These are phyloP conservation scores for Beaufortia kweichowensis DNA, from an alignment of 2,113 vertebrate species.

Conservation along the genomic window DNA sequence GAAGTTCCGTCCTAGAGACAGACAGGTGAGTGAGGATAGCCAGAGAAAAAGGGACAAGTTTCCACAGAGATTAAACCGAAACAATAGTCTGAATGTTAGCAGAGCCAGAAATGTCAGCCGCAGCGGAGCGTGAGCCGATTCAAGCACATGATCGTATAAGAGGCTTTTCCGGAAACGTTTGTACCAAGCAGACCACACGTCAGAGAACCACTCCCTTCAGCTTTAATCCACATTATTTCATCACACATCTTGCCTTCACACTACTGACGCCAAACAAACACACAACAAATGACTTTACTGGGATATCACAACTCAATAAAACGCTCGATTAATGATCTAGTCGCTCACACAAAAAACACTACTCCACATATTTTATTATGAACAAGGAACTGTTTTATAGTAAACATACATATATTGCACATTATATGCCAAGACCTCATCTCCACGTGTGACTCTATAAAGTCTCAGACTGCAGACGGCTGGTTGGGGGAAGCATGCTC, in stretches of 20 bases:
- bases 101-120: neutral
- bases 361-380: neutral
- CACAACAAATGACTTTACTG: neutral
- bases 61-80: slow-evolving; percentile 23
- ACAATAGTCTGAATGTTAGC: slow-evolving; percentile 19
- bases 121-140: slow-evolving; percentile 10
- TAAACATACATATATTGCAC: neutral
- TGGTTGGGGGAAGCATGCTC: neutral
- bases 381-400: too few relatives aligned
- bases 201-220: slow-evolving; percentile 2
- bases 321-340: neutral
- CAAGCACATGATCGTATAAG: slow-evolving; percentile 34
- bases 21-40: slow-evolving; percentile 8
- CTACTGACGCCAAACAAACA: neutral
- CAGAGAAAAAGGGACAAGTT: slow-evolving; percentile 2
- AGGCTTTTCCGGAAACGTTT: slow-evolving; percentile 31
- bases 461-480: neutral
- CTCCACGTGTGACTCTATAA: neutral
- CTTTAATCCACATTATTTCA: slow-evolving; percentile 11
- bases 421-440: too few relatives aligned
- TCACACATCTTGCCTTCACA: neutral
- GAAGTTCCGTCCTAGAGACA: slow-evolving; percentile 29
- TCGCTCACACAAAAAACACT: neutral
- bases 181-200: slow-evolving; percentile 1
- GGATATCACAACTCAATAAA: neutral